These are phyloP conservation scores for Champsocephalus gunnari DNA, from an alignment of 2,797 vertebrate genomes.

Conservation along the genomic window DNA sequence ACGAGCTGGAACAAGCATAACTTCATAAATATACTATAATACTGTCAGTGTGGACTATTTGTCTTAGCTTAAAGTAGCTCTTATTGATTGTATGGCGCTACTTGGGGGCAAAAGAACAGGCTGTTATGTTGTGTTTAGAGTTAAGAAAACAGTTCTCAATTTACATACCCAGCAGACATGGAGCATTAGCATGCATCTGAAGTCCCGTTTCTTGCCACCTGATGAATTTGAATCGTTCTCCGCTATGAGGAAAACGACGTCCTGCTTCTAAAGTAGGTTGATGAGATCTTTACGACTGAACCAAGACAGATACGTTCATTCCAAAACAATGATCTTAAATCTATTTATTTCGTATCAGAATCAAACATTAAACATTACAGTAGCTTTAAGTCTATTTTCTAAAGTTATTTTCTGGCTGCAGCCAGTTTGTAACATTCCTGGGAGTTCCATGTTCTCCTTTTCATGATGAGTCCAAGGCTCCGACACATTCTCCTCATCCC, in stretches of 20 bases:
- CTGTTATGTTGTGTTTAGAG: neutral
- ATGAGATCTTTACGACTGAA: neutral
- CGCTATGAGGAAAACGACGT: no score
- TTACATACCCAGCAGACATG: neutral
- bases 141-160: neutral
- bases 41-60: neutral
- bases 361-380: neutral
- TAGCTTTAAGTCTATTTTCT: conserved; percentile 12
- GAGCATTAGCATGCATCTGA: neutral
- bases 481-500: conserved; percentile 23
- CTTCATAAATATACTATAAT: neutral
- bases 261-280: neutral
- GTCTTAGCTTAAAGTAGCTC: neutral
- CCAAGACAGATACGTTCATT: neutral
- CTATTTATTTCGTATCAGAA: neutral
- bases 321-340: neutral
- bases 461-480: conserved; percentile 30
- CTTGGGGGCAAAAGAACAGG: neutral
- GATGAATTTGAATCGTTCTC: no score
- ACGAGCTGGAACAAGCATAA: neutral
- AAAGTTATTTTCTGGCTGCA: conserved; percentile 37
- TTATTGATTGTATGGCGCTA: neutral
- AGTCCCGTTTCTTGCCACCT: neutral
- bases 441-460: conserved; percentile 14
- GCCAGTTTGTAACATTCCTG: conserved; percentile 36